A percentile compares a stretch with the other conserved stretches of the same genome.
These are phyloP conservation scores for Riparia riparia DNA, from an alignment of 2,113 vertebrate genomes.

Conservation along the genomic window DNA sequence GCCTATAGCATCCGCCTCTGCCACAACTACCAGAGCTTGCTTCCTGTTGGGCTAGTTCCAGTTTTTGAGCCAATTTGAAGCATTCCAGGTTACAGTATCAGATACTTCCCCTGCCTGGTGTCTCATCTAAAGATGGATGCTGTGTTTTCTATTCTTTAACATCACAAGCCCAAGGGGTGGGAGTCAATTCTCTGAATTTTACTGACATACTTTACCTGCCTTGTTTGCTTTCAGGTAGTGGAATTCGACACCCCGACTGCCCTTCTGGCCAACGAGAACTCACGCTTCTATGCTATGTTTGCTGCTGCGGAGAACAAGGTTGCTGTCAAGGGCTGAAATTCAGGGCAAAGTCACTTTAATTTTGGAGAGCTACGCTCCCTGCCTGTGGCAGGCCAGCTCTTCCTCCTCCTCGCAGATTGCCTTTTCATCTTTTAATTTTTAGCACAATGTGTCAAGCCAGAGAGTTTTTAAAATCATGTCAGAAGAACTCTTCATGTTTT, in stretches of 20 bases:
- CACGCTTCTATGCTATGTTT: conserved; percentile 93
- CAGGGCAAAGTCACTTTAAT: conserved; percentile 51
- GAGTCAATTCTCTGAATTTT: neutral
- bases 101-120: neutral
- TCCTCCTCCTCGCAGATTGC: conserved; percentile 66
- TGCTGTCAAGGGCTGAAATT: conserved; percentile 88
- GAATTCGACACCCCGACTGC: conserved; percentile 92
- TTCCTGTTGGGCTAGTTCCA: neutral
- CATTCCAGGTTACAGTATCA: neutral
- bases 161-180: neutral
- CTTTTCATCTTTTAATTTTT: conserved; percentile 74
- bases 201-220: neutral
- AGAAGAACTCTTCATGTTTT: conserved; percentile 74
- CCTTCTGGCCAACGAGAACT: conserved; percentile 92
- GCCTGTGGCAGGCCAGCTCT: conserved; percentile 76
- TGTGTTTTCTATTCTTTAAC: neutral
- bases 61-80: neutral
- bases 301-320: conserved; percentile 91
- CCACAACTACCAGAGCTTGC: neutral
- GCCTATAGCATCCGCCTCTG: neutral
- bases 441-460: conserved; percentile 76
- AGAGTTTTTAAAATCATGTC: conserved; percentile 64
- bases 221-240: conserved; percentile 84
- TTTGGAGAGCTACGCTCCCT: conserved; percentile 62
- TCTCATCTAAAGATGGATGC: neutral